A percentile compares a stretch with the other conserved stretches of the same genome.
Conservation (phyloP, 2,797 vertebrate genomes). For the Cryptoprocta ferox region DNA sequence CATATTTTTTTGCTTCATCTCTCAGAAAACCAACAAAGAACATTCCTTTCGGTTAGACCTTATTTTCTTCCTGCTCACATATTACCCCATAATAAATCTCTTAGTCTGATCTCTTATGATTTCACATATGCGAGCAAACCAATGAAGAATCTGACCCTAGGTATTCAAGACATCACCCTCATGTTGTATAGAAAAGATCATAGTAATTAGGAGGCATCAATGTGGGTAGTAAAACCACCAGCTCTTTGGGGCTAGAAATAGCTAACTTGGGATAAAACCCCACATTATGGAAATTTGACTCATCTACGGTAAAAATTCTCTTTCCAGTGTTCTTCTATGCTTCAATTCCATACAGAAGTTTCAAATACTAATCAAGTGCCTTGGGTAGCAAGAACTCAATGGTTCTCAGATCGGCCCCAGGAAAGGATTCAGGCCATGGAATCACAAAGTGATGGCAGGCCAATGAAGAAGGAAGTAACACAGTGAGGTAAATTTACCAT, state of each 20-base stretch:
- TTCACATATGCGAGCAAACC: background rate
- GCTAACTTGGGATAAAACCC: background rate
- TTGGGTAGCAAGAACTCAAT: background rate
- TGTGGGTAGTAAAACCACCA: background rate
- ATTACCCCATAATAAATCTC: background rate
- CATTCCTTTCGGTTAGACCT: background rate
- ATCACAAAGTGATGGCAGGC: background rate
- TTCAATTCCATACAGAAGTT: background rate
- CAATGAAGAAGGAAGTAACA: background rate
- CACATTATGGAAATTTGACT: constrained; percentile 40
- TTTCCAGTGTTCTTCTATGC: background rate
- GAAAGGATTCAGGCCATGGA: background rate
- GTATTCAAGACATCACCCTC: background rate
- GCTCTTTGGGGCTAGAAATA: background rate
- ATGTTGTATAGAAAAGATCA: background rate
- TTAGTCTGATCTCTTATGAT: constrained; percentile 12
- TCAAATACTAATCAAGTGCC: background rate
- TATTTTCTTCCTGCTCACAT: background rate
- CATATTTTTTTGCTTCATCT: background rate
- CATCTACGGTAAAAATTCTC: constrained; percentile 29
- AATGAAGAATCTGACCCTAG: background rate
- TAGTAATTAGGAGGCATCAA: background rate
- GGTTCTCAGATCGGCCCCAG: background rate
- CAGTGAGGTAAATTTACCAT: background rate
- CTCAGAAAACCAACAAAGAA: constrained; percentile 19